A percentile compares a stretch with the other conserved stretches of the same genome.
Conservation (phyloP, 2,888 invertebrate genomes). For the Lordiphosa fenestrarum region DNA sequence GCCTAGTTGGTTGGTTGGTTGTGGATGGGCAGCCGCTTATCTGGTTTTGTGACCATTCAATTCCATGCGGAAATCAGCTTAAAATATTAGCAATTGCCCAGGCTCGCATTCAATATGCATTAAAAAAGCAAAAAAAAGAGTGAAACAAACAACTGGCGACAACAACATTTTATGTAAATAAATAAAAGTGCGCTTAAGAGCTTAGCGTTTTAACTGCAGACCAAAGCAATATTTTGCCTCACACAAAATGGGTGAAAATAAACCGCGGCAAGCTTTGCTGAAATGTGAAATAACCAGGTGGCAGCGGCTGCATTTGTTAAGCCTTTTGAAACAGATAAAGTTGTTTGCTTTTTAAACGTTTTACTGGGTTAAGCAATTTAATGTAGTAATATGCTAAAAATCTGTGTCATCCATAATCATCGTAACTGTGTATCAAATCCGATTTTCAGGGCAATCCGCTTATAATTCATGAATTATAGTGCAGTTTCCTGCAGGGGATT, state of each 20-base stretch:
- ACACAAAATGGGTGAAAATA: slow-evolving; percentile 8
- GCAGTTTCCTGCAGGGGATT: no score
- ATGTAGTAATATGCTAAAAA: no score
- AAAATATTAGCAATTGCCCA: slow-evolving; percentile 45
- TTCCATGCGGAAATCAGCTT: slow-evolving; percentile 64
- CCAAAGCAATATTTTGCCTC: slow-evolving; percentile 11
- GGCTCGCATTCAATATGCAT: slow-evolving; percentile 25
- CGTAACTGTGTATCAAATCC: no score
- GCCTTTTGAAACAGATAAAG: no score
- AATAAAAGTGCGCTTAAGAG: slow-evolving; percentile 61
- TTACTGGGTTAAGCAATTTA: no score
- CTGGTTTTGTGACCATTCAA: slow-evolving; percentile 46
- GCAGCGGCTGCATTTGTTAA: no score
- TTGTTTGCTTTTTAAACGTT: no score
- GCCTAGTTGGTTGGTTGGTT: slow-evolving; percentile 5
- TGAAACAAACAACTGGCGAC: neutral
- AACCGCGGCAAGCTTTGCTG: slow-evolving; percentile 15
- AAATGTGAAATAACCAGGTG: no score
- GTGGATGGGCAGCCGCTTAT: slow-evolving; percentile 34
- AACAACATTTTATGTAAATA: slow-evolving; percentile 34
- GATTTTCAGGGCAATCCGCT: no score
- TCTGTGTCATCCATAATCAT: no score
- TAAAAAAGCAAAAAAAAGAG: slow-evolving; percentile 12
- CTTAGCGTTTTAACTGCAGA: slow-evolving; percentile 46
- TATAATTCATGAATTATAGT: no score